Evolutionary conservation across 2,113 vertebrate genomes (phyloP), one percentile per base, ranked within the genome.

Genomic region (Microtus richardsoni): DNA sequence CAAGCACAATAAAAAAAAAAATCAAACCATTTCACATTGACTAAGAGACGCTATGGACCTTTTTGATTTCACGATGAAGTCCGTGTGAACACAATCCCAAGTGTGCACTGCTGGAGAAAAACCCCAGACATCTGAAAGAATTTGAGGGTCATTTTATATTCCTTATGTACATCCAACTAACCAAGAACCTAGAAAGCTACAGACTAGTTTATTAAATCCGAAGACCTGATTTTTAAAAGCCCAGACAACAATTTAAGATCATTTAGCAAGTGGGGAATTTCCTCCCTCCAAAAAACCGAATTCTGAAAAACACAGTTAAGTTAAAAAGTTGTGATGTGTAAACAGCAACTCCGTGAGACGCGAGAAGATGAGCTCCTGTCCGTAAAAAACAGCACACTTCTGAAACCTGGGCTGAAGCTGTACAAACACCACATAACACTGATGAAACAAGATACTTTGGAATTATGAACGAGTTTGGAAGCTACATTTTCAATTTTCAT

Each of bases 341-440:
- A 99, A 98, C 98, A 64, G 97, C 90, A 96, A 93, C 96, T 97
- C 93, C 77, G 96, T 97, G 97, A 96, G 98, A 96, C 97, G 95
- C 95, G 95, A 97, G 98, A 98, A 97, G 95, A 97, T 92, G 97
- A 93, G 78, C 97, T 97, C 97, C 77, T 98, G 98, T 97, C 98
- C 97, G 97, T 98, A 98, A 96, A 98, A 88, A 97, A 98, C 97
- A 97, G 97, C 96, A 96, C 97, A 95, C 95, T 94, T 97, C 95
- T 97, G 97, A 97, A 98, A 98, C 96, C 97, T 91, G 96, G 90
- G 97, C 83, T 95, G 91, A 70, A 96, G 97, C 82, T 97, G 96
- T 98, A 98, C 97, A 98, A 98, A 98, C 97, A 75, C 22, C 96
- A 97, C 96, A 91, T 98, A 98, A 98, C 98, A 98, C 98, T 98